Conservation (phyloP, 2,888 invertebrate genomes). For the Nasonia oneida region DNA sequence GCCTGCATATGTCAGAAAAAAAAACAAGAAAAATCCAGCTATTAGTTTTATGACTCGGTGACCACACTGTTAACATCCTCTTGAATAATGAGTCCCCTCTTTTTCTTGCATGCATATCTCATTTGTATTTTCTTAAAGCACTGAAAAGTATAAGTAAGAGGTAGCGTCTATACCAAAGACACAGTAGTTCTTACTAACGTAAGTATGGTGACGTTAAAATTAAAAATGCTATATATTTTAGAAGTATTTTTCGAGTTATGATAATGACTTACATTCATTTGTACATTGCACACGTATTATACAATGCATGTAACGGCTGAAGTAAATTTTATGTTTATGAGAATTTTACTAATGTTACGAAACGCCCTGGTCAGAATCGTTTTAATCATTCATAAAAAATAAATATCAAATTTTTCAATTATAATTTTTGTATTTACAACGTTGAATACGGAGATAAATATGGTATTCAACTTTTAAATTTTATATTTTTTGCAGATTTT, state of each 20-base stretch:
- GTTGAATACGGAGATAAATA: neutral
- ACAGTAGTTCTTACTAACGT: constrained; percentile 49
- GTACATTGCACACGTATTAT: neutral
- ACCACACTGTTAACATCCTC: neutral
- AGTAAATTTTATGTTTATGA: neutral
- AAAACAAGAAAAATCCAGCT: neutral
- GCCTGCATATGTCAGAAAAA: neutral
- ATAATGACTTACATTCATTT: neutral
- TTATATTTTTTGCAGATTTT: neutral
- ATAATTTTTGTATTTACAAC: neutral
- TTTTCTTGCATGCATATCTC: constrained; percentile 5
- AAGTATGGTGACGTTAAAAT: constrained; percentile 12
- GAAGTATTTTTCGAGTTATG: neutral
- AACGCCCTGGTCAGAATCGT: neutral
- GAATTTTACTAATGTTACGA: neutral
- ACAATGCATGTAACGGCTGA: neutral
- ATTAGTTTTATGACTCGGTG: neutral
- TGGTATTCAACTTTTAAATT: neutral
- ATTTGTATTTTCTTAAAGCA: constrained; percentile 32
- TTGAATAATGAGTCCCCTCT: constrained; percentile 50
- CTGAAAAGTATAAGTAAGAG: constrained; percentile 39
- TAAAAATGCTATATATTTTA: neutral
- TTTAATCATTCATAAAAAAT: neutral
- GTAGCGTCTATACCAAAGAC: neutral
- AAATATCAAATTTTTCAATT: neutral